Percentiles rank a stretch among this genome's conserved stretches.
Conservation (phyloP, 2,113 vertebrate genomes). For the Rhynchomys soricoides region DNA sequence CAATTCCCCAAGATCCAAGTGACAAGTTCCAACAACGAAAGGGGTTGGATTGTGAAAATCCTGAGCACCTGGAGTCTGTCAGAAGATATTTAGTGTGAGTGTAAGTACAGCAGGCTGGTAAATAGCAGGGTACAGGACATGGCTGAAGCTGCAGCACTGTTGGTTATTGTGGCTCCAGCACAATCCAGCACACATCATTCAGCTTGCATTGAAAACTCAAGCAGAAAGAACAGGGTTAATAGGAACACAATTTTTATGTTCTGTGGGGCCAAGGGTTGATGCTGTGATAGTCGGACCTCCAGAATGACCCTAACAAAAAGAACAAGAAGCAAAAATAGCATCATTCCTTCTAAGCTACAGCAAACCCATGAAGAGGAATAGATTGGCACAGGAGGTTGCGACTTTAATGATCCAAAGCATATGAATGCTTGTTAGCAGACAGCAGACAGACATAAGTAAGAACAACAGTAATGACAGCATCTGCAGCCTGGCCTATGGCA, state of each 20-base stretch:
- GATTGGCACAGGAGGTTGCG: conserved; percentile 69
- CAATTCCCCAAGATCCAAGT: not conserved
- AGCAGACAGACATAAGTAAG: conserved; percentile 73
- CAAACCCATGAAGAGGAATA: conserved; percentile 48
- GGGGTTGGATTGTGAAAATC: conserved; percentile 42
- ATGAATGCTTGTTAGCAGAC: conserved; percentile 81
- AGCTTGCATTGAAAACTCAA: conserved; percentile 60
- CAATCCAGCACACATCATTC: conserved; percentile 40
- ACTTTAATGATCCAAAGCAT: conserved; percentile 83
- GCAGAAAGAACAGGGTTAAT: conserved; percentile 47
- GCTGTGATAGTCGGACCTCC: not conserved
- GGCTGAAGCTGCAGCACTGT: conserved; percentile 17
- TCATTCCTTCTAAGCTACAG: not conserved
- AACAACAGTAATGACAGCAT: conserved; percentile 70
- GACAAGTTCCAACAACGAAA: conserved; percentile 66
- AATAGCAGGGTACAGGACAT: conserved; percentile 41
- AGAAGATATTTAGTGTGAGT: conserved; percentile 55
- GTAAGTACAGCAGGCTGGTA: not conserved
- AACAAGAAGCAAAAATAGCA: conserved; percentile 39
- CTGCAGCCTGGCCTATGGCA: conserved; percentile 79
- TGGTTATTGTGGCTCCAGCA: conserved; percentile 35
- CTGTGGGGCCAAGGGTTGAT: not conserved
- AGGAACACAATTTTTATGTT: not conserved
- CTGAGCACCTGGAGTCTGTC: conserved; percentile 72
- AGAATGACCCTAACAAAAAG: conserved; percentile 44